phyloP scores from a whole-genome alignment of 2,797 vertebrate species.

The Coracias cyanogaster region DNA sequence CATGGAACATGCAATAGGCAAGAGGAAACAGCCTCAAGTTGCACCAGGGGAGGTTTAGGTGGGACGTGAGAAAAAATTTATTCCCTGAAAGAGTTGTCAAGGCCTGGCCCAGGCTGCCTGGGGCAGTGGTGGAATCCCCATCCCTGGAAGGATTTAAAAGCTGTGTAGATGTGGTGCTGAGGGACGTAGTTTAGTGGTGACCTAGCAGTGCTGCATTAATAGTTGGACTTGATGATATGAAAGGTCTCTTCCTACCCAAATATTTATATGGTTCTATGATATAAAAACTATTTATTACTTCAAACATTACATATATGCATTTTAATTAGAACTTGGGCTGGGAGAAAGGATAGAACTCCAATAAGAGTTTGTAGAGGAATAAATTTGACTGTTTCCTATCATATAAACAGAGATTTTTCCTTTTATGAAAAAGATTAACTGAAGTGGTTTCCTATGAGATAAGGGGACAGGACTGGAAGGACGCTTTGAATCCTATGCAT shows the following conservation, averaged over 20 bases:
- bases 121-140: background rate
- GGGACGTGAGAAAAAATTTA: background rate
- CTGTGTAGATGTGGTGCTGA: background rate
- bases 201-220: background rate
- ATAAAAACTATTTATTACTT: background rate
- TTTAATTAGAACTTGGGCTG: background rate
- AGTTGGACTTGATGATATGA: background rate
- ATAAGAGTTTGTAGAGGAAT: background rate
- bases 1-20: background rate
- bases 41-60: background rate
- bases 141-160: background rate
- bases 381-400: background rate
- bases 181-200: no score
- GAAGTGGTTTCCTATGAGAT: background rate
- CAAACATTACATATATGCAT: background rate
- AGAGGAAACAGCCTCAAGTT: background rate
- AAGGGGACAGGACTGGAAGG: background rate
- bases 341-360: background rate
- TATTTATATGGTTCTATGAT: background rate
- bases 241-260: background rate
- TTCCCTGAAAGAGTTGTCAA: background rate
- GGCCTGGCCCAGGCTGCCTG: background rate
- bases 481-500: background rate
- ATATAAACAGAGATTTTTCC: background rate
- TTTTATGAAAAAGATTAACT: background rate